phyloP scores from a whole-genome alignment of 1,140 invertebrate species.

The Eubasilissa regina region DNA sequence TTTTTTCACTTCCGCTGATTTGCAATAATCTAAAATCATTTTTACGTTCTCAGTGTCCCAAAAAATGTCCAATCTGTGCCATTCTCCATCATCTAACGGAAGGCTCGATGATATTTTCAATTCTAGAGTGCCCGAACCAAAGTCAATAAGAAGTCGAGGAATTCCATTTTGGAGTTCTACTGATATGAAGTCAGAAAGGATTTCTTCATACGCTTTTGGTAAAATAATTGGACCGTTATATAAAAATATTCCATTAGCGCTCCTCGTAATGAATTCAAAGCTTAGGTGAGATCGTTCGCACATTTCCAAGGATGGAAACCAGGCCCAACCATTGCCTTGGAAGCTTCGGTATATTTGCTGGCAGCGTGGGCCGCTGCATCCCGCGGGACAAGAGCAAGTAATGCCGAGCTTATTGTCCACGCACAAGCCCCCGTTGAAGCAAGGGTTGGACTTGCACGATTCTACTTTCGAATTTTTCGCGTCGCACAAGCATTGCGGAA shows the following conservation, averaged over 20 bases:
- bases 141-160: constrained; percentile 78
- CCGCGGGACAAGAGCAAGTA: constrained; percentile 77
- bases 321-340: constrained; percentile 76
- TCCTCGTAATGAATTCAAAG: constrained; percentile 78
- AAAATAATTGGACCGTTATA: constrained; percentile 81
- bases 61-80: constrained; percentile 81
- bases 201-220: constrained; percentile 70
- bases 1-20: constrained; percentile 71
- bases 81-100: constrained; percentile 77
- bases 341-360: constrained; percentile 80
- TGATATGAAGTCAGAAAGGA: constrained; percentile 77
- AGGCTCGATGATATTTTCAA: constrained; percentile 74
- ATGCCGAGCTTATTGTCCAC: constrained; percentile 73
- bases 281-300: constrained; percentile 79
- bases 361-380: constrained; percentile 79
- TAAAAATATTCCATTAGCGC: constrained; percentile 76
- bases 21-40: constrained; percentile 79
- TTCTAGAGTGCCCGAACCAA: constrained; percentile 78
- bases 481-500: constrained; percentile 74
- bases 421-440: constrained; percentile 80
- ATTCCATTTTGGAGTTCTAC: constrained; percentile 78
- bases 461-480: constrained; percentile 73
- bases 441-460: constrained; percentile 75
- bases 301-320: constrained; percentile 78
- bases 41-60: constrained; percentile 76